Evolutionary conservation across 2,113 vertebrate species (phyloP).

Genomic region (Gobiocypris rarus): DNA sequence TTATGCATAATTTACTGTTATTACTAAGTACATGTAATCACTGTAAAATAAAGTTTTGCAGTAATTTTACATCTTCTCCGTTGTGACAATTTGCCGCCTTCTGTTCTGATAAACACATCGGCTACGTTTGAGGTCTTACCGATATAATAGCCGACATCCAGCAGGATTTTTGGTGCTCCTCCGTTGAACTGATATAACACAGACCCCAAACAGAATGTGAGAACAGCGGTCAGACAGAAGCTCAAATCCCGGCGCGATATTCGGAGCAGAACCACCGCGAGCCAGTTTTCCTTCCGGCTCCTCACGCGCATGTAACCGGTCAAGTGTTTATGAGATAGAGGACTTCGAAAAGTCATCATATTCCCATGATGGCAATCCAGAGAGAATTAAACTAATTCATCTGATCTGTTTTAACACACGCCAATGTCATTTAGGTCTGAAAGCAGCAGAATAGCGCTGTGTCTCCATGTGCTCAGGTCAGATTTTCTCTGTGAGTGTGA

Average conservation of each 20-base stretch:
- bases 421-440: background rate
- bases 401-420: background rate
- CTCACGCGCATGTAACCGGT: constrained; percentile 58
- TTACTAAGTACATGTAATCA: no score
- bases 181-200: constrained; percentile 82
- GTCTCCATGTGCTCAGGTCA: background rate
- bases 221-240: constrained; percentile 80
- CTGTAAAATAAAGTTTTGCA: no score
- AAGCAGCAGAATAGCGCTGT: no score
- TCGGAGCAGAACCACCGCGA: constrained; percentile 70
- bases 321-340: constrained; percentile 47
- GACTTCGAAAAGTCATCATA: constrained; percentile 71
- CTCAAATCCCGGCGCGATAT: constrained; percentile 81
- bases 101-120: background rate
- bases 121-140: constrained; percentile 68
- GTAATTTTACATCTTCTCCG: no score
- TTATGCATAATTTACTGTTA: no score
- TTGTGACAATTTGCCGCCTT: background rate
- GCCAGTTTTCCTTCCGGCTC: constrained; percentile 59
- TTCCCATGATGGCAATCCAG: constrained; percentile 61
- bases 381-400: background rate
- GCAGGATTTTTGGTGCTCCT: constrained; percentile 79
- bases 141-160: constrained; percentile 79
- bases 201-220: constrained; percentile 81
- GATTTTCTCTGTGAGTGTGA: no score